Base-by-base conservation (phyloP, 2,797 vertebrate genomes). In the Scolopax bukidnonensis region DNA sequence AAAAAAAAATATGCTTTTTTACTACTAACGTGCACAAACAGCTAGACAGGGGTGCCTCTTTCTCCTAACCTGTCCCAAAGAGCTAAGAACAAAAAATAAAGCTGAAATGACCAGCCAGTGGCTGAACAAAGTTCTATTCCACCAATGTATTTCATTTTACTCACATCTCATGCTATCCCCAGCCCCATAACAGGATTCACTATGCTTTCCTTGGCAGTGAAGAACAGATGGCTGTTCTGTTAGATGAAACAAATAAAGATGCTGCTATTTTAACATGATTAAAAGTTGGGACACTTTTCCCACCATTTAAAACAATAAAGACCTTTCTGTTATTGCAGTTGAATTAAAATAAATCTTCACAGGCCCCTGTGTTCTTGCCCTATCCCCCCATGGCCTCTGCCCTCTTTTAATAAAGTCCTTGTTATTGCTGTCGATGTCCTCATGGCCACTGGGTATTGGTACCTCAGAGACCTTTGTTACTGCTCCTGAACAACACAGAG, bases 341-440 rank as follows among this genome's bases (percentile, higher is more conserved):
- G 50, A 82, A 51, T 80, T 76, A 90, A 88, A 93, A 84, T 28
- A 75, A 90, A 87, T 70, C 80, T 95, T 89, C 94, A 84, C 74
- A 90, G 74, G 94, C 73, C 79, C 69, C 81, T 84, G 88, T 17
- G 0, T 82, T 94, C 75, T 73, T 91, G 50, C 54, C 15, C 54
- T 38, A 38, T 32, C 40, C 45, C n/a, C 75, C 59, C 38, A 48
- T 8, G 43, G 83, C 86, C 67, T 94, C 74, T 96, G 67, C 74
- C 67, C 83, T 79, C 69, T 56, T 88, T 90, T 87, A 40, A 88
- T 70, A n/a, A 84, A 89, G 63, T 63, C 53, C 73, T 90, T 89
- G 70, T 79, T 92, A 70, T 73, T 89, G 88, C 86, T 90, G 30
- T 9, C 41, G 63, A 36, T 63, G 70, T 78, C 74, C 51, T 69